Percentiles rank a stretch among this genome's conserved stretches.
These are phyloP conservation scores for Zosterops hypoxanthus DNA, from an alignment of 2,113 vertebrate species.

Conservation along the genomic window DNA sequence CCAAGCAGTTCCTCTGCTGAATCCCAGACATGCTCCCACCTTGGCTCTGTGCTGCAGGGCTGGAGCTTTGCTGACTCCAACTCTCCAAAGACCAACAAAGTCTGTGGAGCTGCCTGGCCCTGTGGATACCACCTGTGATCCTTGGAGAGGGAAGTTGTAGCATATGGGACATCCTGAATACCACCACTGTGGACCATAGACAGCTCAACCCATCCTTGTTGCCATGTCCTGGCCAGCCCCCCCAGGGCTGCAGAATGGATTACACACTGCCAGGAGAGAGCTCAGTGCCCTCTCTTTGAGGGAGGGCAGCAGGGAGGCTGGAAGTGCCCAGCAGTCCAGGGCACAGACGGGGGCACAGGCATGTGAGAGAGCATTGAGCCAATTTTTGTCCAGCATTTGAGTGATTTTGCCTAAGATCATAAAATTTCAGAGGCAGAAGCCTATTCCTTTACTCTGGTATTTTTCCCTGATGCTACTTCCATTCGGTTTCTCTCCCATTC, in stretches of 20 bases:
- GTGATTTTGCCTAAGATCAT: background rate
- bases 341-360: background rate
- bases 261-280: background rate
- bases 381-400: background rate
- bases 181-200: background rate
- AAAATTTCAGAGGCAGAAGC: background rate
- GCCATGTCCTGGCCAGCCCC: background rate
- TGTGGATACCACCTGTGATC: rapidly evolving
- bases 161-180: background rate
- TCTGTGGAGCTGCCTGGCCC: background rate
- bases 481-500: background rate
- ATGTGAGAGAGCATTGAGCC: rapidly evolving
- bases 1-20: background rate
- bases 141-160: background rate
- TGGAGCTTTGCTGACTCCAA: background rate
- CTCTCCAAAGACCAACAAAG: background rate
- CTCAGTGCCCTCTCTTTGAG: background rate
- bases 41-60: background rate
- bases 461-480: background rate
- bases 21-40: rapidly evolving
- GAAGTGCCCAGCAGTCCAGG: background rate
- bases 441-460: background rate
- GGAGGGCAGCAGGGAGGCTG: background rate
- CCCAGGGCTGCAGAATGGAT: background rate
- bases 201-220: background rate